Evolutionary conservation across 2,888 invertebrate genomes (phyloP), one percentile per base, ranked within the genome.

Genomic region (Melinaea marsaeus): DNA sequence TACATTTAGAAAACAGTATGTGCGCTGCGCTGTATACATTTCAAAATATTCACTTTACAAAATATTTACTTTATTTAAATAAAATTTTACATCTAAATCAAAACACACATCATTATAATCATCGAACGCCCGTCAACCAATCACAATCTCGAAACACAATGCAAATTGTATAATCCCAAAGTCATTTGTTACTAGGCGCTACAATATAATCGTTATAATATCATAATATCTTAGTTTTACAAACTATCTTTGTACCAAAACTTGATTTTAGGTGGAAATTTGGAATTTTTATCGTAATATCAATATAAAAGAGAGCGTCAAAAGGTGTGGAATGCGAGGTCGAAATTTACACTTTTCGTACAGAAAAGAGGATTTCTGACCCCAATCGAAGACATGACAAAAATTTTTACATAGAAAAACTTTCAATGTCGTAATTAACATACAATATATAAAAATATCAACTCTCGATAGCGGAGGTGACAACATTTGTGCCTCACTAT

Each of bases 161-260:
- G 87, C 86, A 86, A 86, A 84, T 78, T 69, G 70, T 76, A 81
- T 84, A 84, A 85, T 72, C 63, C 62, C 60, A 58, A 47, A 54
- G 58, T 62, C 45, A 58, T 22, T 58, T 33, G 60, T 47, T 59
- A 80, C 72, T 83, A 77, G 22, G 22, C 22, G 22, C 22, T 64
- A 66, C 69, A 73, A 81, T 85, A 84, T 78, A 62, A 85, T 87
- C 86, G 84, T 88, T 81, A 85, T 79, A 81, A 83, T 76, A 78
- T 82, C 82, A 85, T 86, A 85, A 84, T 86, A 87, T 84, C 85
- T 88, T 85, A 86, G 80, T 86, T 89, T 88, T 88, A 88, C 85
- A 86, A 81, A 88, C 85, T 85, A 81, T 86, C 77, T 90, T 90
- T 90, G 90, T 90, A 90, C 90, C 88, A 88, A 88, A 87, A 80